Percentiles rank a stretch among this genome's conserved stretches.
These are phyloP conservation scores for Malthinus seriepunctatus DNA, from an alignment of 2,888 invertebrate genomes.

Conservation along the genomic window DNA sequence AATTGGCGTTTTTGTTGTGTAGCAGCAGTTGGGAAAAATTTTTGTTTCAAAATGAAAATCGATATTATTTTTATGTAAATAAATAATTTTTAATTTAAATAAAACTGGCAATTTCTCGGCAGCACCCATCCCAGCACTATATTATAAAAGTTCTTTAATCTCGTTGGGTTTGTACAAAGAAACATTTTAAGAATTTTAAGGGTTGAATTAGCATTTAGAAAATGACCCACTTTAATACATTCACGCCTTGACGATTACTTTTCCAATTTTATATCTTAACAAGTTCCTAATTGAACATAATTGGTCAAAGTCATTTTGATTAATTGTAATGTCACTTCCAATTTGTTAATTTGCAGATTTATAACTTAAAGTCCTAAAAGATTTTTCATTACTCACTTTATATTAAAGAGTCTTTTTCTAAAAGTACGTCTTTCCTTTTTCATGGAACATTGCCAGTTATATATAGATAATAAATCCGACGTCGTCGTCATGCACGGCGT, in stretches of 20 bases:
- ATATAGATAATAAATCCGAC: conserved; percentile 18
- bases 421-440: conserved; percentile 3
- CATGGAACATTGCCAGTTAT: conserved; percentile 14
- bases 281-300: conserved; percentile 1
- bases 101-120: no score
- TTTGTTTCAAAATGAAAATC: no score
- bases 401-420: neutral
- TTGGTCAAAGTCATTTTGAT: conserved; percentile 3
- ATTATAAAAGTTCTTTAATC: no score
- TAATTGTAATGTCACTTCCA: conserved; percentile 4
- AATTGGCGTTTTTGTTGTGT: conserved; percentile 1
- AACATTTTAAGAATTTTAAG: no score
- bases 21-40: neutral
- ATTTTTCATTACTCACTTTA: conserved; percentile 3
- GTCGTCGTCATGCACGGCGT: conserved; percentile 23
- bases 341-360: conserved; percentile 5
- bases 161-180: no score
- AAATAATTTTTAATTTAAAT: neutral
- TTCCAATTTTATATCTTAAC: neutral
- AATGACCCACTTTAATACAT: no score
- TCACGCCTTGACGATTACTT: no score
- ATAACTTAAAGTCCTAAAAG: conserved; percentile 1
- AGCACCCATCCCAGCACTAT: no score
- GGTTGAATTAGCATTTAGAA: no score
- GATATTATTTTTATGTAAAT: neutral